Evolutionary conservation across 2,888 invertebrate species (phyloP).

Genomic region (Tetragonisca angustula): DNA sequence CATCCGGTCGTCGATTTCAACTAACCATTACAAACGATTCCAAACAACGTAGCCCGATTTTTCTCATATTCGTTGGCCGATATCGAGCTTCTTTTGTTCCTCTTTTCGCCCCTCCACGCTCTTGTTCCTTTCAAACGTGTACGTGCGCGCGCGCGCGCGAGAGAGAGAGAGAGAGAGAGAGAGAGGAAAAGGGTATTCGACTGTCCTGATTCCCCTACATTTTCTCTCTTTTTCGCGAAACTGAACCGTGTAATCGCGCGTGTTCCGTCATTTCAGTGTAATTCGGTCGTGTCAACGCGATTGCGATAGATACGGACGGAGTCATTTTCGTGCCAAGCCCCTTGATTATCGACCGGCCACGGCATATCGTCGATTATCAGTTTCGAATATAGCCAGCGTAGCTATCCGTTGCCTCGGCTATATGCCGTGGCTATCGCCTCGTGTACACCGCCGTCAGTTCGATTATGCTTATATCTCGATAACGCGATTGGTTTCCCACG

Average conservation of each 20-base stretch:
- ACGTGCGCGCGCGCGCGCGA: too few species aligned
- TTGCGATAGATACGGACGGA: conserved; percentile 45
- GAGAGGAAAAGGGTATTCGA: neutral
- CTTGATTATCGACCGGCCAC: conserved; percentile 63
- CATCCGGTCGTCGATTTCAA: conserved; percentile 16
- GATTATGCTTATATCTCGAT: conserved; percentile 57
- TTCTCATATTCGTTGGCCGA: conserved; percentile 3
- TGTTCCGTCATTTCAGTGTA: conserved; percentile 30
- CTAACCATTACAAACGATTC: neutral
- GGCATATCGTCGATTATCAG: conserved; percentile 68
- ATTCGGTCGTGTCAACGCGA: conserved; percentile 39
- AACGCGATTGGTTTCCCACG: conserved; percentile 49
- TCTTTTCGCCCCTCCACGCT: neutral
- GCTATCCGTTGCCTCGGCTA: conserved; percentile 42
- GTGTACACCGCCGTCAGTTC: conserved; percentile 48
- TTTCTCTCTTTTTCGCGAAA: neutral
- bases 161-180: neutral
- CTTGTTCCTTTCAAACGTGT: neutral
- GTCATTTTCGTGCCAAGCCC: conserved; percentile 61
- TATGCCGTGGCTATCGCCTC: conserved; percentile 29
- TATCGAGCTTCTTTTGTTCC: neutral
- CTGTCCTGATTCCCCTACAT: conserved; percentile 13
- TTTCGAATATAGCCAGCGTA: conserved; percentile 41
- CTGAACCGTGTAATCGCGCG: neutral
- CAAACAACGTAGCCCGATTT: neutral